Base-by-base conservation (phyloP, 2,113 vertebrate genomes). In the Coturnix japonica region DNA sequence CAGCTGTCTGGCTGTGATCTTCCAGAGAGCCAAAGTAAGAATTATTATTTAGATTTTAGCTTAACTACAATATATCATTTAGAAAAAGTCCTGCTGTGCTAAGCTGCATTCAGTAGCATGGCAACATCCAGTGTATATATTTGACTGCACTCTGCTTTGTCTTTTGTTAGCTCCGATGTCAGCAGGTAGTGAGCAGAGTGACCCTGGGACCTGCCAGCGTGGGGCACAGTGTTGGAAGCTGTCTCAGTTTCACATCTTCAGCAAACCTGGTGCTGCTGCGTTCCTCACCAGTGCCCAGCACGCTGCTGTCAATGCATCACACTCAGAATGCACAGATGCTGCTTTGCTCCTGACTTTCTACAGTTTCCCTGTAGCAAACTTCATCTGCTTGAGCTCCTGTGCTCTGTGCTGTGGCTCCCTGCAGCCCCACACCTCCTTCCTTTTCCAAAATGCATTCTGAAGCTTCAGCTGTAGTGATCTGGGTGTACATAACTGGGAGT, bases 11-110 rank as follows among this genome's bases (percentile, higher is more conserved):
- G 79, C 87, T 92, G 84, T 31, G 70, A 51, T 71, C 66, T 84
- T 75, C 54, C 84, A 79, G 70, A 64, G 63, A 72, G 22, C 39
- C 74, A n/a, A 63, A 78, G 80, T 8, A 74, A 46, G 31, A 43
- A 76, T 60, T 46, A 21, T 71, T 84, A 84, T 73, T 81, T 87
- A 86, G 67, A 66, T 47, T 89, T 89, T 90, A 90, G 69, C 46
- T 83, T 57, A 76, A 63, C 78, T 61, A 11, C 56, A 66, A 80
- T 66, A 49, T 67, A 71, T 90, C 64, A 75, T 46, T 66, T 60
- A 83, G 73, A 44, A 65, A 67, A 90, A 78, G 17, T 30, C 35
- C 82, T 66, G 90, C 67, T 87, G 78, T 51, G 78, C 65, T 80
- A 30, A 56, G 69, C 43, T 70, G 57, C 77, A 33, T 54, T 70